phyloP scores from a whole-genome alignment of 2,797 vertebrate genomes.

The Aldrovandia affinis region DNA sequence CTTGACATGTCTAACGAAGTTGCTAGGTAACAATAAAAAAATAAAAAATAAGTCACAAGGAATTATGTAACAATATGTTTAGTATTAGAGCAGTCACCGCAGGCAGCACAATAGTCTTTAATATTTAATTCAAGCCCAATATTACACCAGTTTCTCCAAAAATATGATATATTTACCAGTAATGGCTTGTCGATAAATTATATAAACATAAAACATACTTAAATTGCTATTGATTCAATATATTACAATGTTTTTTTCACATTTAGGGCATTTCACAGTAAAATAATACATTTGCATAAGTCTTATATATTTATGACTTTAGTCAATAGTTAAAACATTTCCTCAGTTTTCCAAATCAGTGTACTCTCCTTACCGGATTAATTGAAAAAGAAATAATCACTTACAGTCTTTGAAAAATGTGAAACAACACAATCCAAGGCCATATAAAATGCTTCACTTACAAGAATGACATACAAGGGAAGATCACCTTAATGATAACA shows the following conservation, averaged over 20 bases:
- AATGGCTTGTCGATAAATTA: not conserved
- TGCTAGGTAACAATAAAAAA: not conserved
- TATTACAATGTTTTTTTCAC: not conserved
- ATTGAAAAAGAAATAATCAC: not conserved
- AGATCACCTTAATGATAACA: not conserved
- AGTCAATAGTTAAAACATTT: no score
- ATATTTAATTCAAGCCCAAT: not conserved
- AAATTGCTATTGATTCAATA: not conserved
- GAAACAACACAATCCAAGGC: not conserved
- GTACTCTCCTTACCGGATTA: not conserved
- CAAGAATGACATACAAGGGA: not conserved
- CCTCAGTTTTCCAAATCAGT: not conserved
- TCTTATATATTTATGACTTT: no score
- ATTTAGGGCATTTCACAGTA: not conserved
- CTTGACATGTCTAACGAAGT: conserved; percentile 61
- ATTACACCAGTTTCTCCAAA: not conserved
- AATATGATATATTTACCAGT: not conserved
- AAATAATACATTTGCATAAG: not conserved
- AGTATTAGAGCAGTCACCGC: not conserved
- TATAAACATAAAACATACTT: not conserved
- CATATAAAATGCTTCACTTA: not conserved
- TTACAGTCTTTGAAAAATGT: not conserved
- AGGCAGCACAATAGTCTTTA: not conserved
- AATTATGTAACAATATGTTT: not conserved
- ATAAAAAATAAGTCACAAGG: not conserved